Evolutionary conservation across 1,140 invertebrate genomes (phyloP).

Genomic region (Pissodes strobi): DNA sequence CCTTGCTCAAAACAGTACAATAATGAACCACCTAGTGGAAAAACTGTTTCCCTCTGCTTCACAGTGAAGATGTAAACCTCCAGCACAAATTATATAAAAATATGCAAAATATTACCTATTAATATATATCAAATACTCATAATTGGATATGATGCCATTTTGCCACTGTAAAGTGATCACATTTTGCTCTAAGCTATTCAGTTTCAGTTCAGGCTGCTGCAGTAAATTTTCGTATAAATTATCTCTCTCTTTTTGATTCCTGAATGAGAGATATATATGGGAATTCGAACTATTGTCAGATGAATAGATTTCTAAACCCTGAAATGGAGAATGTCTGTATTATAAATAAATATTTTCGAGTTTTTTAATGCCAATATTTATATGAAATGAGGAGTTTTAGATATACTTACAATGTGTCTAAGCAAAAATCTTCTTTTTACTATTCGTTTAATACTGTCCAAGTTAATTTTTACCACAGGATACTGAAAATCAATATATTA

Average conservation of each 20-base stretch:
- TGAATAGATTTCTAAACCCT: constrained; percentile 81
- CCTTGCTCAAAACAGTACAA: too few relatives aligned
- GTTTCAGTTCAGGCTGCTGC: constrained; percentile 64
- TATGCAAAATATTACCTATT: constrained; percentile 77
- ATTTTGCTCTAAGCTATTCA: constrained; percentile 72
- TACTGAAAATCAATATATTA: too few relatives aligned
- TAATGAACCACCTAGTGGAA: too few relatives aligned
- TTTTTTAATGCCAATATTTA: too few relatives aligned
- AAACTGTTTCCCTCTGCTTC: too few relatives aligned
- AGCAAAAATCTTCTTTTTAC: constrained; percentile 83
- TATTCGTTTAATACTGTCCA: constrained; percentile 72
- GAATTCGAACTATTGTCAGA: constrained; percentile 60
- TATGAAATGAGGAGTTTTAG: background rate
- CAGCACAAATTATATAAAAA: too few relatives aligned
- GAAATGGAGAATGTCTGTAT: constrained; percentile 50
- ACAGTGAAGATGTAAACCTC: too few relatives aligned
- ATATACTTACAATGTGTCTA: constrained; percentile 77
- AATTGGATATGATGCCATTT: constrained; percentile 85
- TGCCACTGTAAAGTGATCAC: constrained; percentile 86
- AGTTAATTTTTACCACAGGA: constrained; percentile 78
- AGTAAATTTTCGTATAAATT: constrained; percentile 68
- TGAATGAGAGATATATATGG: constrained; percentile 70
- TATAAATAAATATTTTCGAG: background rate
- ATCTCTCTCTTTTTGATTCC: constrained; percentile 68
- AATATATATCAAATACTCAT: constrained; percentile 84